phyloP scores from a whole-genome alignment of 2,797 vertebrate species.

The Agapornis canus region DNA sequence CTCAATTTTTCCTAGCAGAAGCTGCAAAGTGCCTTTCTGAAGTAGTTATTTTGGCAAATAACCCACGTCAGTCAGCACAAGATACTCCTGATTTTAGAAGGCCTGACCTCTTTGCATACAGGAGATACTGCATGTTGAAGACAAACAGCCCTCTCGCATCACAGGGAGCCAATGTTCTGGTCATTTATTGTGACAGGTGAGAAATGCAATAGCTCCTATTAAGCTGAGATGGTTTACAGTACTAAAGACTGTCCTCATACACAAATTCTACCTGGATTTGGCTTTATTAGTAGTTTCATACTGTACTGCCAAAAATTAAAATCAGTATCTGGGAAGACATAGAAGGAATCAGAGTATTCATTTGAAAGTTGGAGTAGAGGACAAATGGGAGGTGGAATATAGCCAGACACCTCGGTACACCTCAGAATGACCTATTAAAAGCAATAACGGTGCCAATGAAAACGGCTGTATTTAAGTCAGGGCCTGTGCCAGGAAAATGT shows the following conservation, averaged over 20 bases:
- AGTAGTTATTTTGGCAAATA: background rate
- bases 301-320: background rate
- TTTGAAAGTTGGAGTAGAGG: background rate
- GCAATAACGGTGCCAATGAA: background rate
- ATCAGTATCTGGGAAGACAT: background rate
- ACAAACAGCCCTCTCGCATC: background rate
- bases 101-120: fast-evolving
- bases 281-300: background rate
- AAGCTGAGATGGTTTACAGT: background rate
- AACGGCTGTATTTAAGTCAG: background rate
- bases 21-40: background rate
- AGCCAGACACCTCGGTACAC: background rate
- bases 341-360: background rate
- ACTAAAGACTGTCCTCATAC: background rate
- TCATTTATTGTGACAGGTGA: background rate
- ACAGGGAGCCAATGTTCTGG: background rate
- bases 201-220: background rate
- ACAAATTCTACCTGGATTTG: background rate
- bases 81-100: background rate
- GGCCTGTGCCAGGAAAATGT: background rate
- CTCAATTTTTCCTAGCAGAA: background rate
- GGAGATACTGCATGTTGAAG: fast-evolving
- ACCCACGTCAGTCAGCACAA: background rate
- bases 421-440: background rate
- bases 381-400: background rate